Percentiles rank a stretch among this genome's conserved stretches.
Conservation (phyloP, 2,113 vertebrate genomes). For the Scartelaos histophorus region DNA sequence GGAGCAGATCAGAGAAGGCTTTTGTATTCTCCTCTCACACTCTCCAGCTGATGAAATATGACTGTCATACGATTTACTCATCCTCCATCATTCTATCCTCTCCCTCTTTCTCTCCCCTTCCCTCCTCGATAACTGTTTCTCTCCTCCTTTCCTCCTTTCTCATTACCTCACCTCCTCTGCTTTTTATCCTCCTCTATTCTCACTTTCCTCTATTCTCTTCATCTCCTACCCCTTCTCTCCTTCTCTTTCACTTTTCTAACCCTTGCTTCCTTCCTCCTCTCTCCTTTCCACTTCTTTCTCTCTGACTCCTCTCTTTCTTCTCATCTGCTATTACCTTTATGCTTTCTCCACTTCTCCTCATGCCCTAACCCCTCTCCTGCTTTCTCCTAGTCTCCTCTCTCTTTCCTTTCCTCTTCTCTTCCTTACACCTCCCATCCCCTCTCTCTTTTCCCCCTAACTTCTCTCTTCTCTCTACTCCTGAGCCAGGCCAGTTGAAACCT, state of each 20-base stretch:
- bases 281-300: slow-evolving; percentile 37
- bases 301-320: background rate
- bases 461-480: background rate
- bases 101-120: background rate
- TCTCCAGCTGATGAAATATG: slow-evolving; percentile 46
- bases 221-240: slow-evolving; percentile 22
- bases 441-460: no score
- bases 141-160: background rate
- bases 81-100: slow-evolving; percentile 47
- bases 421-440: no score
- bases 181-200: slow-evolving; percentile 45
- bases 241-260: slow-evolving; percentile 20
- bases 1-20: background rate
- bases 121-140: slow-evolving; percentile 47
- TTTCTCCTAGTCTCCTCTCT: slow-evolving; percentile 44
- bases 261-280: slow-evolving; percentile 15
- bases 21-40: slow-evolving; percentile 46
- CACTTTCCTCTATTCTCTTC: slow-evolving; percentile 8
- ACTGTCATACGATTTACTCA: slow-evolving; percentile 28
- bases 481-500: no score
- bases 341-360: slow-evolving; percentile 40
- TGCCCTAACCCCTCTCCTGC: slow-evolving; percentile 17
- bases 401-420: background rate
- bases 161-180: background rate
- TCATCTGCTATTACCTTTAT: slow-evolving; percentile 21